A percentile compares a stretch with the other conserved stretches of the same genome.
Conservation (phyloP, 2,888 invertebrate genomes). For the Nomada fucata region DNA sequence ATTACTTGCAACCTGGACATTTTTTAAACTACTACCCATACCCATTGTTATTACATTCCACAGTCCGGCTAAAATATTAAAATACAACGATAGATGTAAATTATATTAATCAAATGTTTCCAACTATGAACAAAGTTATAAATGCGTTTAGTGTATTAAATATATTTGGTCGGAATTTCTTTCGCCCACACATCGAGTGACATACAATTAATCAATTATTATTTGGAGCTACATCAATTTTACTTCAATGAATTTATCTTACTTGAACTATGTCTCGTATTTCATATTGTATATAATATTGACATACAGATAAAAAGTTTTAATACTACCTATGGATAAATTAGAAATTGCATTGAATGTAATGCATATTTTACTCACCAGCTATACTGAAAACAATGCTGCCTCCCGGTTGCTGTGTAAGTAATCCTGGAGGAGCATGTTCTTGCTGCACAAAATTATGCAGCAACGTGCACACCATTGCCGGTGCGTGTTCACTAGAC, state of each 20-base stretch:
- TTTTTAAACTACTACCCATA: slow-evolving; percentile 82
- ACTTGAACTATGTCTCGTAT: too few species aligned
- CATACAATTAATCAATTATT: too few species aligned
- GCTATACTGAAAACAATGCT: slow-evolving; percentile 93
- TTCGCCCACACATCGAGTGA: too few species aligned
- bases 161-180: neutral
- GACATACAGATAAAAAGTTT: neutral
- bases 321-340: too few species aligned
- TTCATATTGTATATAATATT: too few species aligned
- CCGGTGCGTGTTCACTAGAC: slow-evolving; percentile 90
- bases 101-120: neutral
- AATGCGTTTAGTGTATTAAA: neutral
- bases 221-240: neutral
- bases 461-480: slow-evolving; percentile 92
- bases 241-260: too few species aligned
- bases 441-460: slow-evolving; percentile 90
- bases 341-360: neutral
- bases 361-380: slow-evolving; percentile 81
- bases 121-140: neutral
- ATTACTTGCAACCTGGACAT: slow-evolving; percentile 77
- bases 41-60: slow-evolving; percentile 92
- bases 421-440: slow-evolving; percentile 89
- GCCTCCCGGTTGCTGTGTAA: slow-evolving; percentile 88
- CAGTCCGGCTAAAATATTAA: slow-evolving; percentile 86
- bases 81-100: neutral